Conservation (phyloP, 2,888 invertebrate species). For the Loripinus fragilis region DNA sequence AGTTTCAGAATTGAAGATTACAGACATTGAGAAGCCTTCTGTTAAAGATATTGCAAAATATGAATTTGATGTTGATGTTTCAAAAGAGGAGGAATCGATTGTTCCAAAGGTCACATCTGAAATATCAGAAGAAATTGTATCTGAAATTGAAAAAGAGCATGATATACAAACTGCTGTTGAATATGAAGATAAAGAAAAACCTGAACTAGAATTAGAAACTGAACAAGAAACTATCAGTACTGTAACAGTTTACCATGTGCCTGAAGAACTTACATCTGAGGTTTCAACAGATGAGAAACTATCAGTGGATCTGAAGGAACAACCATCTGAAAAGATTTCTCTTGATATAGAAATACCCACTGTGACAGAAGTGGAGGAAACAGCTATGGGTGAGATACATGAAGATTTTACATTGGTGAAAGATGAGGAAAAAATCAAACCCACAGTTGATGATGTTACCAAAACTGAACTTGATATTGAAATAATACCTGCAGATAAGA, state of each 20-base stretch:
- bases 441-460: conserved; percentile 10
- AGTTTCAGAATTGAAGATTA: background rate
- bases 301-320: background rate
- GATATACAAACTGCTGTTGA: background rate
- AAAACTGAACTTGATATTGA: conserved; percentile 3
- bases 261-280: background rate
- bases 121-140: background rate
- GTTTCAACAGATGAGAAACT: conserved; percentile 16
- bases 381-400: background rate
- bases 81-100: background rate
- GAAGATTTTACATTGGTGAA: conserved; percentile 14
- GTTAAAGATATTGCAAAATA: background rate
- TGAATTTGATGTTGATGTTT: background rate
- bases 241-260: background rate
- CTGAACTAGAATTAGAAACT: conserved; percentile 31
- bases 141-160: conserved; percentile 8
- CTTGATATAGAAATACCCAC: background rate
- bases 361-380: background rate
- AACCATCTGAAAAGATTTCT: background rate
- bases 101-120: background rate
- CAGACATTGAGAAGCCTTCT: background rate
- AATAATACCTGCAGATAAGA: background rate
- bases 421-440: background rate
- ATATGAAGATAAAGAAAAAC: conserved; percentile 4
- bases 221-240: background rate